Base-by-base conservation (phyloP, 2,888 invertebrate species). In the Unio delphinus region DNA sequence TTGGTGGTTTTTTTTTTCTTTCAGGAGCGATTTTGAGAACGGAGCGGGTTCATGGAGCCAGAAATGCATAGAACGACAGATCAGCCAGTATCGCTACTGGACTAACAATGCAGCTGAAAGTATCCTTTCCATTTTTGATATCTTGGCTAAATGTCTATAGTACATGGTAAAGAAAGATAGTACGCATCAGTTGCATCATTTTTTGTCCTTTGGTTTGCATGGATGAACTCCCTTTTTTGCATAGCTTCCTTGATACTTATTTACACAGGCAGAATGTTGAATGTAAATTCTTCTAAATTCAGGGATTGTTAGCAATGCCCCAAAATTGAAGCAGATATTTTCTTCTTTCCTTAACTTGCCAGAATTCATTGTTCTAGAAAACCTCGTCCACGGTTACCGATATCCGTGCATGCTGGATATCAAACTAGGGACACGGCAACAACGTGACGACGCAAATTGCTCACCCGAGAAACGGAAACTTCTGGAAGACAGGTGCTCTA, bases 301-400 rank as follows among this genome's bases (percentile, higher is more conserved):
- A 45, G 15, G 45, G 3, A 45, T 45, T 45, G 4, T 45, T 45
- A 15, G 15, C 45, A 45, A 15, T 45, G 45, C 4, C 15, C 45
- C 45, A 11, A 45, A 45, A 11, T 45, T 45, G 1, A 11, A 15
- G 45, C 15, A 15, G 15, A 45, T 45, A 45, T 45, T 45, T 45
- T 15, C 8, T 45, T 45, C 3, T 30, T 54, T 65, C 70, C 74
- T 76, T 74, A 67, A 76, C 70, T n/a, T 11, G 28, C 4, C 15
- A 79, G 80, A 91, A 81, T 93, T 92, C 81, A 90, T 92, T 57
- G 85, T 92, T 65, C 84, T 92, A 63, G 92, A 92, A 79, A 92
- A 92, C 81, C 83, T 92, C 28, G 91, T 92, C 18, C 87, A 88
- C 69, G 86, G 88, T 66, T 92, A 90, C 84, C 83, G 88, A 56